phyloP scores from a whole-genome alignment of 2,113 vertebrate genomes.

The Sebastes schlegelii region DNA sequence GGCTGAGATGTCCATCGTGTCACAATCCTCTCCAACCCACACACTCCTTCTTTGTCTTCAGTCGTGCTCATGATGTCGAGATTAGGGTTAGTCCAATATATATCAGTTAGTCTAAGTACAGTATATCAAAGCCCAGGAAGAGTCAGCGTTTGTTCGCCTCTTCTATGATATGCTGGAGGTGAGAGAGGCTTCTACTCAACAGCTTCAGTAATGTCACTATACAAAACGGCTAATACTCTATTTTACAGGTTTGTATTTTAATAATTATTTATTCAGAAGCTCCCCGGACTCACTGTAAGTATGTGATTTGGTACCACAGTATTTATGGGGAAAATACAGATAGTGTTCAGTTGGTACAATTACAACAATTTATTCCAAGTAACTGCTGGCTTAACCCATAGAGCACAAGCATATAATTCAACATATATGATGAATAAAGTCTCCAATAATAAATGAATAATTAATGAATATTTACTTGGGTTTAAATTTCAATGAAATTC shows the following conservation, averaged over 20 bases:
- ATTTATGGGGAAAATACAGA: neutral
- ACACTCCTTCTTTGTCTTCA: conserved; percentile 12
- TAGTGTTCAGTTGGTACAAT: neutral
- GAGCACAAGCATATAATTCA: neutral
- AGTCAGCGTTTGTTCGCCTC: conserved; percentile 30
- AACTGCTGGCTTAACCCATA: neutral
- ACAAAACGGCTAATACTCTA: neutral
- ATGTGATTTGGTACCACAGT: neutral
- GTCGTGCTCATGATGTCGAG: neutral
- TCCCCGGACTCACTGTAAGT: neutral
- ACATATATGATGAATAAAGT: neutral
- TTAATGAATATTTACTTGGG: neutral
- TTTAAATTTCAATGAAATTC: conserved; percentile 10
- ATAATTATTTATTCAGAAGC: neutral
- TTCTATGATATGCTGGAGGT: neutral
- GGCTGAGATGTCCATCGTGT: neutral
- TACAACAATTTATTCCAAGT: neutral
- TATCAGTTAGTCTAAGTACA: neutral
- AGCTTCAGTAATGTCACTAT: neutral
- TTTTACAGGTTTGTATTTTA: neutral
- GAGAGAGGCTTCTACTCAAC: neutral
- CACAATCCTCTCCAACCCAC: neutral
- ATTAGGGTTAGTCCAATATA: neutral
- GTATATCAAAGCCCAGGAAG: neutral
- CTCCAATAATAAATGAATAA: neutral